These are phyloP conservation scores for Agelas oroides DNA, from an alignment of 37 sponge, comb jelly and placozoan genomes.

Conservation along the genomic window DNA sequence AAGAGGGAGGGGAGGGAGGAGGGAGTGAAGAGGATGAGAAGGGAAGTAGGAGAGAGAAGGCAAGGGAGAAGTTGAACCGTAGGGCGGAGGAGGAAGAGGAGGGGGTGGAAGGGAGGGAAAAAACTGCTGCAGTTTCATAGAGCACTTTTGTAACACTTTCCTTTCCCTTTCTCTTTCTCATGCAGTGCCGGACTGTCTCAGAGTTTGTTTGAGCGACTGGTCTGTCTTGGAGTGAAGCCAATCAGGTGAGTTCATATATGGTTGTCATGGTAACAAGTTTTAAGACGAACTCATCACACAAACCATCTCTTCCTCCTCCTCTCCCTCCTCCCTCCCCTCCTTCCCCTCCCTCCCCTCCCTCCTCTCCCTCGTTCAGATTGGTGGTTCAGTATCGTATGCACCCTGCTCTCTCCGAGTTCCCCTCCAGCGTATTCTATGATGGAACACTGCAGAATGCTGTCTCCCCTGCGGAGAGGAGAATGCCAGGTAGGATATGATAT, in stretches of 20 bases:
- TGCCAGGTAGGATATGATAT: too few species aligned
- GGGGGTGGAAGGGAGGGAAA: background rate
- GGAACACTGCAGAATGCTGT: conserved; percentile 97
- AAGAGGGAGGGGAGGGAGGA: background rate
- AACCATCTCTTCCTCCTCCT: too few species aligned
- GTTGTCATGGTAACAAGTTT: too few species aligned
- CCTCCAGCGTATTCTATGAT: conserved; percentile 94
- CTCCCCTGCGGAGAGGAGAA: conserved; percentile 70
- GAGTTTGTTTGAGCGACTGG: conserved; percentile 96
- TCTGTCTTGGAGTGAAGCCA: conserved; percentile 84
- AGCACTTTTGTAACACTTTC: too few species aligned
- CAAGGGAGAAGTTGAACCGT: background rate
- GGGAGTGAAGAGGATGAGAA: background rate
- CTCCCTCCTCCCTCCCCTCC: background rate
- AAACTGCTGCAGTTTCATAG: too few species aligned
- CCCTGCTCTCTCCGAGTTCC: conserved; percentile 90
- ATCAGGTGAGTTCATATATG: too few species aligned
- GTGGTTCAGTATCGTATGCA: conserved; percentile 98
- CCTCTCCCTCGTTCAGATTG: too few species aligned
- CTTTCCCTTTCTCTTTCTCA: background rate
- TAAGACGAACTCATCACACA: too few species aligned
- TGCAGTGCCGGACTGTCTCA: conserved; percentile 92
- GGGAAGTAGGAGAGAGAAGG: background rate
- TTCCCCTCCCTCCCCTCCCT: background rate
- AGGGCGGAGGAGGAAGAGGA: conserved; percentile 5